Base-by-base conservation (phyloP, 2,797 vertebrate genomes). In the Melanogrammus aeglefinus region DNA sequence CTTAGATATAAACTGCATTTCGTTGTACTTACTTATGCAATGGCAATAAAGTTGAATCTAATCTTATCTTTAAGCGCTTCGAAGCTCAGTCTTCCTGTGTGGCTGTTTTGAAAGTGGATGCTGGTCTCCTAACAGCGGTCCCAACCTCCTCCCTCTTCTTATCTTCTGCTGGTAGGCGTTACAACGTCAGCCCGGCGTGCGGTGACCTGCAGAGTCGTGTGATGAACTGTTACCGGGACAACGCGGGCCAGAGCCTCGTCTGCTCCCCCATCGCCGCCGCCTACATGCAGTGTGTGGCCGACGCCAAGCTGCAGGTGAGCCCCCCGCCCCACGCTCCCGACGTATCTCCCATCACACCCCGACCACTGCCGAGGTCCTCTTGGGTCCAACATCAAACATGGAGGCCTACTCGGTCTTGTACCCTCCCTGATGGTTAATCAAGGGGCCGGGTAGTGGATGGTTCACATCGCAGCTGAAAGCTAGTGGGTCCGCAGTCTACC, bases 261-360 rank as follows among this genome's bases (percentile, higher is more conserved):
- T 99, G 97, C 93, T 99, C 97, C 0, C 82, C 87, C 2, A 94
- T 99, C 88, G 97, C 97, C 72, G 94, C 80, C 33, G 95, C 96
- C 78, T 99, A 99, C 90, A 93, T 97, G 88, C 94, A 91, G 81
- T 99, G 97, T 82, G 97, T 99, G 87, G 95, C 95, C 75, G 89
- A 94, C 39, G 95, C 96, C 91, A 97, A 96, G 91, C 95, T 96
- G 95, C 95, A 97, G 95, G 97, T 98, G 87, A 0, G 18, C 47
- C 35, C 69, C 1, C 6, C n/a, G n/a, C 29, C 12, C 31, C 14
- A 35, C 8, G 51, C 39, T 35, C 24, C 24, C 31, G 51, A 6
- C 10, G 16, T 27, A 31, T 24, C 69, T 1, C 29, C 24, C 31
- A 51, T 7, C 10, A 8, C 69, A 71, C 27, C 69, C 3, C 29